Evolutionary conservation across 1,140 invertebrate genomes (phyloP).

Genomic region (Calosoma granatense): DNA sequence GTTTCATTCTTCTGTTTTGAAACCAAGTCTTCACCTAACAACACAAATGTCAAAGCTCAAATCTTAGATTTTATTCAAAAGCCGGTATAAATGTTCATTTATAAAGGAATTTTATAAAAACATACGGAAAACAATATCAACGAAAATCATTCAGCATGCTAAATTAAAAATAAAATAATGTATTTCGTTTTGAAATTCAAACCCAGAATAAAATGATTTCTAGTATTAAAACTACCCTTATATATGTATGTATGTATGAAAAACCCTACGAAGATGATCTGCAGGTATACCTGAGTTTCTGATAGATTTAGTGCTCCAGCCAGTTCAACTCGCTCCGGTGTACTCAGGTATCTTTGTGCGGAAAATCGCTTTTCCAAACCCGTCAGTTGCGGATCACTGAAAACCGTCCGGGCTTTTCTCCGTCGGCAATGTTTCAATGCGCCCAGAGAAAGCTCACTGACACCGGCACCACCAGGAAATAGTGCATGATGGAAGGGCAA

Average conservation of each 20-base stretch:
- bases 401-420: constrained; percentile 92
- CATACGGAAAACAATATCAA: too few species aligned
- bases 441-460: constrained; percentile 48
- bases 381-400: constrained; percentile 92
- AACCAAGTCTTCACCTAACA: constrained; percentile 95
- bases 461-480: constrained; percentile 43
- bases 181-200: too few species aligned
- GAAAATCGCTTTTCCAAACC: constrained; percentile 94
- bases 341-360: constrained; percentile 90
- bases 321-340: constrained; percentile 90
- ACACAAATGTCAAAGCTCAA: too few species aligned
- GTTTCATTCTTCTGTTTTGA: constrained; percentile 94
- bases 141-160: too few species aligned
- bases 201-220: too few species aligned
- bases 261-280: background rate
- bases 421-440: constrained; percentile 82
- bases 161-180: too few species aligned
- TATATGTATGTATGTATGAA: background rate
- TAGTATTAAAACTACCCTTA: background rate
- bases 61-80: too few species aligned
- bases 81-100: too few species aligned
- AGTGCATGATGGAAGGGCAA: constrained; percentile 60
- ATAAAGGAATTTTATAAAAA: too few species aligned
- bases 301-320: constrained; percentile 85
- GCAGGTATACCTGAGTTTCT: constrained; percentile 66